Evolutionary conservation across 2,888 invertebrate genomes (phyloP).

Genomic region (Syritta pipiens): DNA sequence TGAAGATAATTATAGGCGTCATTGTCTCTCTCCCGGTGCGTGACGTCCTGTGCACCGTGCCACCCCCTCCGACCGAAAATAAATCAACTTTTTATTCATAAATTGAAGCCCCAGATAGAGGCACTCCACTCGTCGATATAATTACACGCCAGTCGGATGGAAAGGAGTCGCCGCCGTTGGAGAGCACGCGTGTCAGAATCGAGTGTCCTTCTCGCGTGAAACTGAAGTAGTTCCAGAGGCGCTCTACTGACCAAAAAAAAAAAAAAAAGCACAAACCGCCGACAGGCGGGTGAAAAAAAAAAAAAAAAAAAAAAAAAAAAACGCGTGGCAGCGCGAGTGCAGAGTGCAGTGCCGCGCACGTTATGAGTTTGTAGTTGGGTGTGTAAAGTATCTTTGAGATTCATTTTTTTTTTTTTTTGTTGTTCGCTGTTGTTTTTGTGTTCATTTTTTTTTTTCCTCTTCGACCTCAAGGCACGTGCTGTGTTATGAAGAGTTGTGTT

Average conservation of each 20-base stretch:
- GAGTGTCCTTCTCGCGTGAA: conserved; percentile 49
- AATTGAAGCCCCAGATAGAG: no score
- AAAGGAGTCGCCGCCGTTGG: no score
- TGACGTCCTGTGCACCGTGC: no score
- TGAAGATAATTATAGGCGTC: conserved; percentile 9
- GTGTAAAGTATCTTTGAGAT: not conserved
- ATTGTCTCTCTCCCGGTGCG: no score
- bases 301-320: conserved; percentile 6
- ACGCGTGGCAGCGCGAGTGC: not conserved
- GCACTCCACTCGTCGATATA: no score
- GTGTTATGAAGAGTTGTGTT: conserved; percentile 21
- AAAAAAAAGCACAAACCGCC: not conserved
- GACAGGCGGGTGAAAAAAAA: no score
- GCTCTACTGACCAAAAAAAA: conserved; percentile 30
- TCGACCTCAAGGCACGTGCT: conserved; percentile 53
- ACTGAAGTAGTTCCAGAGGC: conserved; percentile 40
- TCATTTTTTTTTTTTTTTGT: not conserved
- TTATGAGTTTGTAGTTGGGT: not conserved
- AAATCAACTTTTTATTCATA: no score
- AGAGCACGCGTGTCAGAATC: conserved; percentile 45
- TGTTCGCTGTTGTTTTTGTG: not conserved
- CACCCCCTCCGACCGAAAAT: no score
- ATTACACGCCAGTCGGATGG: no score
- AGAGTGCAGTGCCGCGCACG: not conserved
- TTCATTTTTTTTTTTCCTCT: conserved; percentile 2